phyloP scores from a whole-genome alignment of 2,797 vertebrate species.

The Malurus leucopterus region DNA sequence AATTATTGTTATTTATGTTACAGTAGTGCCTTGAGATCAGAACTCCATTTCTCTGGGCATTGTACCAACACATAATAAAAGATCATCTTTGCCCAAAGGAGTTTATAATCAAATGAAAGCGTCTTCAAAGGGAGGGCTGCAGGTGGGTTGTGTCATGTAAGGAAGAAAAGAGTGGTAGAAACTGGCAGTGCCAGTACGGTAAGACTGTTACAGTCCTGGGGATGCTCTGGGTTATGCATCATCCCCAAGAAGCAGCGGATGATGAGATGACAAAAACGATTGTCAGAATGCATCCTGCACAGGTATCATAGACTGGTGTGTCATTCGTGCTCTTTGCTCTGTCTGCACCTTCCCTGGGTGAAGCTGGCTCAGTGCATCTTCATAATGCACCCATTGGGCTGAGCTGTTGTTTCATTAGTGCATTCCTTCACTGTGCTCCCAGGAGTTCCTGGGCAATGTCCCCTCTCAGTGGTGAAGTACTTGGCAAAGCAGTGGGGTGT shows the following conservation, averaged over 20 bases:
- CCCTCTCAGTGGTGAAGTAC: background rate
- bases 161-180: background rate
- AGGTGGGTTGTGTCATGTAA: background rate
- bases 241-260: background rate
- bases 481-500: background rate
- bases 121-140: background rate
- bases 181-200: too few species aligned
- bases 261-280: background rate
- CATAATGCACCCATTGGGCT: background rate
- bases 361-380: background rate
- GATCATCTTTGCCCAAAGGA: background rate
- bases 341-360: background rate
- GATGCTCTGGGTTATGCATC: background rate
- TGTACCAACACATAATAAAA: constrained; percentile 29
- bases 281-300: background rate
- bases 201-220: background rate
- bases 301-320: background rate
- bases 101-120: constrained; percentile 1
- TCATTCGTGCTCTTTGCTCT: background rate
- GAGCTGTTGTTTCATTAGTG: background rate
- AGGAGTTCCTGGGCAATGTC: background rate
- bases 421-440: background rate
- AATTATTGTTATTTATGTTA: constrained; percentile 57
- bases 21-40: constrained; percentile 10
- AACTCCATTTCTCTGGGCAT: constrained; percentile 41